Evolutionary conservation across 2,113 vertebrate genomes (phyloP).

Genomic region (Aix galericulata): DNA sequence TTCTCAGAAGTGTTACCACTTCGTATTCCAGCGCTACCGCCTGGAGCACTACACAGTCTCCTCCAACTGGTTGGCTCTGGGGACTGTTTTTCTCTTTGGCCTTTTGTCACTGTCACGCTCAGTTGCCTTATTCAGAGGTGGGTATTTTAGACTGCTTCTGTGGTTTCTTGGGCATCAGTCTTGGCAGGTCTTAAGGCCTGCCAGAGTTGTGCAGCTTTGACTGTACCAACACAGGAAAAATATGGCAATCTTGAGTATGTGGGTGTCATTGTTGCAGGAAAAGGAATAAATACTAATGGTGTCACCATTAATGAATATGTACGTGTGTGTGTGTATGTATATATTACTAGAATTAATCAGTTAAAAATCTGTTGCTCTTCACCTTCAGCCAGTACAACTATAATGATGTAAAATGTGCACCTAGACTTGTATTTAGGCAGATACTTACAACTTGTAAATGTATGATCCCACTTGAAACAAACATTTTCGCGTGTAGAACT

Average conservation of each 20-base stretch:
- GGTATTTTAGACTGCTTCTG: neutral
- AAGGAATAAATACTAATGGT: neutral
- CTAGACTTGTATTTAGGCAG: neutral
- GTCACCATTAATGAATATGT: neutral
- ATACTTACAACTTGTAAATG: neutral
- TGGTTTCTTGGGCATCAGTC: neutral
- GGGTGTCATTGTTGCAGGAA: neutral
- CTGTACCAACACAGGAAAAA: neutral
- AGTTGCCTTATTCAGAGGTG: slow-evolving; percentile 94
- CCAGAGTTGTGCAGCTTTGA: neutral
- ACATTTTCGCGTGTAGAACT: neutral
- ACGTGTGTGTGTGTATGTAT: no score
- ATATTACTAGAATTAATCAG: neutral
- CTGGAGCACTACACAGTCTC: slow-evolving; percentile 96
- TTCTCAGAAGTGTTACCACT: slow-evolving; percentile 97
- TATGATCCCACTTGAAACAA: neutral
- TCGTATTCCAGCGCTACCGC: slow-evolving; percentile 94
- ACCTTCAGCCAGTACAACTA: neutral
- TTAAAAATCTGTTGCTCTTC: neutral
- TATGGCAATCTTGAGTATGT: rapidly evolving
- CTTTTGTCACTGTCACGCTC: slow-evolving; percentile 92
- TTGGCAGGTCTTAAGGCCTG: neutral
- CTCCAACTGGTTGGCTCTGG: slow-evolving; percentile 93
- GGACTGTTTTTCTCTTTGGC: slow-evolving; percentile 85
- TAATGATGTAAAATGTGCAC: neutral